These are phyloP conservation scores for Boloria selene DNA, from an alignment of 2,888 invertebrate genomes.

Conservation along the genomic window DNA sequence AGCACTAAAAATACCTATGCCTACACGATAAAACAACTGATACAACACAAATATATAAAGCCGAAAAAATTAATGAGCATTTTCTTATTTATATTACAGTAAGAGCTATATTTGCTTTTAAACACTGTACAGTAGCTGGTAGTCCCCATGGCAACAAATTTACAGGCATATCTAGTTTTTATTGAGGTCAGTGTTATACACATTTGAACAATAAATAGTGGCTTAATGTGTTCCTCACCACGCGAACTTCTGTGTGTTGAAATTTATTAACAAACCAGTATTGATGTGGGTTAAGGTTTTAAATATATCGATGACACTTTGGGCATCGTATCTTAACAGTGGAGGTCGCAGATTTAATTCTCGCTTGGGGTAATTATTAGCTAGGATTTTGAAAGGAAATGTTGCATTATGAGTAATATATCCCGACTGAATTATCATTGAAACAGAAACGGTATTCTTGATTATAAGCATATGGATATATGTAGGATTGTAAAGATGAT, in stretches of 20 bases:
- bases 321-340: not conserved
- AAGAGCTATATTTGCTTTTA: conserved; percentile 11
- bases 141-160: conserved; percentile 28
- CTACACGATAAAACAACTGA: conserved; percentile 24
- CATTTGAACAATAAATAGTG: conserved; percentile 18
- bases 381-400: too few relatives aligned
- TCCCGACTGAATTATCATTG: too few relatives aligned
- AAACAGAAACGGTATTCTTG: too few relatives aligned
- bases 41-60: conserved; percentile 13
- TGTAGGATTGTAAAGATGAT: too few relatives aligned
- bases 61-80: not conserved
- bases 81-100: not conserved
- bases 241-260: conserved; percentile 10
- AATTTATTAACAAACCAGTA: conserved; percentile 4
- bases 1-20: conserved; percentile 14
- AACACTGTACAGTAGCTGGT: not conserved
- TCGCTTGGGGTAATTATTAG: not conserved
- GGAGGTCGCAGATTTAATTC: not conserved
- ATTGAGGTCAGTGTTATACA: conserved; percentile 29
- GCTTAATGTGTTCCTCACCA: conserved; percentile 16
- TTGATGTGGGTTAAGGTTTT: conserved; percentile 11
- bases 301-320: not conserved
- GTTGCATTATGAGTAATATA: too few relatives aligned
- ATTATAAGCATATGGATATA: too few relatives aligned
- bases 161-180: conserved; percentile 20